A percentile compares a stretch with the other conserved stretches of the same genome.
phyloP scores from a whole-genome alignment of 2,113 vertebrate species.

The Marmota flaviventris region DNA sequence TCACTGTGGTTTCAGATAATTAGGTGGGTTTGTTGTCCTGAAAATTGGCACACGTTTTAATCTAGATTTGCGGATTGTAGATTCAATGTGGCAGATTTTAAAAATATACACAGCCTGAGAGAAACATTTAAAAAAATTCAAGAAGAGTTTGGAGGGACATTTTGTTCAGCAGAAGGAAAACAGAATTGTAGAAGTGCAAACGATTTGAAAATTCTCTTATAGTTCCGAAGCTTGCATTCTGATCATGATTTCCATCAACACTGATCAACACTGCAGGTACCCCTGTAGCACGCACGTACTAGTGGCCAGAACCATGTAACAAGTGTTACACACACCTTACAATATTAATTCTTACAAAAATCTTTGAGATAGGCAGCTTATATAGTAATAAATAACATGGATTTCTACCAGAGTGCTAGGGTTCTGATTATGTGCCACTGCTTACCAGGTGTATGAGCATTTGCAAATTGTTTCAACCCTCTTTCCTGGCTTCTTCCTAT shows the following conservation, averaged over 20 bases:
- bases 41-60: neutral
- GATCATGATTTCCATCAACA: neutral
- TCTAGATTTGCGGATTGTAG: neutral
- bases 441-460: neutral
- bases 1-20: constrained; percentile 10
- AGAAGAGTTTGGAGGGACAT: neutral
- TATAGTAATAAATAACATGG: neutral
- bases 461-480: neutral
- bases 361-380: neutral
- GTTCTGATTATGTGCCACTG: neutral
- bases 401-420: no score
- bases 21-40: neutral
- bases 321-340: neutral
- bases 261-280: no score
- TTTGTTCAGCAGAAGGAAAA: neutral
- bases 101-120: neutral
- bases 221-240: neutral
- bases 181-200: neutral
- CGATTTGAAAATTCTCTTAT: neutral
- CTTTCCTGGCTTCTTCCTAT: neutral
- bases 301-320: neutral
- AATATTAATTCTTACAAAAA: neutral
- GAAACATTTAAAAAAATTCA: neutral
- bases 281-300: neutral
- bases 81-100: neutral